A percentile compares a stretch with the other conserved stretches of the same genome.
phyloP scores from a whole-genome alignment of 2,797 vertebrate species.

The Premnoplex brunnescens region DNA sequence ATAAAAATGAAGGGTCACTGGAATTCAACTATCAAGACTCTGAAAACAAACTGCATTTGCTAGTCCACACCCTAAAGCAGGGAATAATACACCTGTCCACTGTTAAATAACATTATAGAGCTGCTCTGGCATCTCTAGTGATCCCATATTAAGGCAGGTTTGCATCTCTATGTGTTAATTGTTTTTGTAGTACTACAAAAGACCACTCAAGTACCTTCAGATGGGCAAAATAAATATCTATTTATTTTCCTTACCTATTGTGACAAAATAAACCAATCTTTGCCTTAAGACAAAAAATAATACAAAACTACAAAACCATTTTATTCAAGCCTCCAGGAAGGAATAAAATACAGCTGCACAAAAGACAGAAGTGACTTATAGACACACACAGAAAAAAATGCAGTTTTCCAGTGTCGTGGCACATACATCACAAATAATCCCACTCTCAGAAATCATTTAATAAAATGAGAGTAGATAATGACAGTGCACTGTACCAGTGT shows the following conservation, averaged over 20 bases:
- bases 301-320: background rate
- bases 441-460: background rate
- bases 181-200: background rate
- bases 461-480: background rate
- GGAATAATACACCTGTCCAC: background rate
- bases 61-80: background rate
- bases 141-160: background rate
- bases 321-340: background rate
- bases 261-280: background rate
- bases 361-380: background rate
- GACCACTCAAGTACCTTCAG: background rate
- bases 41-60: background rate
- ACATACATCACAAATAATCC: background rate
- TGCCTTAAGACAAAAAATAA: background rate
- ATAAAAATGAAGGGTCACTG: background rate
- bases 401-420: background rate
- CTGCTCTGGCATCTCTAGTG: background rate
- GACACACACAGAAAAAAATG: background rate
- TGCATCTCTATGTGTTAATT: background rate
- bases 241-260: slow-evolving; percentile 9
- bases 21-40: background rate
- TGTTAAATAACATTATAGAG: background rate
- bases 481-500: background rate
- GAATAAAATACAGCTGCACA: background rate
- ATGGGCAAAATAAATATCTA: background rate